Percentiles rank a stretch among this genome's conserved stretches.
Evolutionary conservation across 2,888 invertebrate species (phyloP).

Genomic region (Axea sp.): DNA sequence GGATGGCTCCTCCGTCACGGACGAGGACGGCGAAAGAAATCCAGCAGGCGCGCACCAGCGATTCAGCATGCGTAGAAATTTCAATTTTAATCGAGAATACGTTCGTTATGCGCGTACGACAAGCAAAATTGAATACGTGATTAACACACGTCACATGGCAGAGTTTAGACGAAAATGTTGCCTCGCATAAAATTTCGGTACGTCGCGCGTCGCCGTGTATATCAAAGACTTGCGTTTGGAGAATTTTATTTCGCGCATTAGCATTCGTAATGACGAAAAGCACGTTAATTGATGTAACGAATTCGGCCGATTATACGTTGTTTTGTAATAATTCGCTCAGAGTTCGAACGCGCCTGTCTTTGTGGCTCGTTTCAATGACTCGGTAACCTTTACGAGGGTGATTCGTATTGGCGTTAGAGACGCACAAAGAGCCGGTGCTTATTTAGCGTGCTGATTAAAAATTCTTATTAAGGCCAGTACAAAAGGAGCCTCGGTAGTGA

Average conservation of each 20-base stretch:
- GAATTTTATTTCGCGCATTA: too few relatives aligned
- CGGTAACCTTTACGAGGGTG: constrained; percentile 64
- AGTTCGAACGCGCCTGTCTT: too few relatives aligned
- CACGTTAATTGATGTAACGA: too few relatives aligned
- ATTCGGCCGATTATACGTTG: too few relatives aligned
- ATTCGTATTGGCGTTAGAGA: constrained; percentile 12
- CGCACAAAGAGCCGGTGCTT: constrained; percentile 65
- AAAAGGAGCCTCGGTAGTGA: constrained; percentile 64
- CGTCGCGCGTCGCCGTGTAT: too few relatives aligned
- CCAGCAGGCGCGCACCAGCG: constrained; percentile 30
- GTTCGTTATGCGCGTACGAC: constrained; percentile 40
- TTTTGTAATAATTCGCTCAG: too few relatives aligned
- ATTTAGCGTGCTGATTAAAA: constrained; percentile 76
- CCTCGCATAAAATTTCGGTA: too few relatives aligned
- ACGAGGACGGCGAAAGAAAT: constrained; percentile 39
- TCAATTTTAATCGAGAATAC: constrained; percentile 51
- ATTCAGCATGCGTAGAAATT: constrained; percentile 45
- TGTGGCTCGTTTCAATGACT: constrained; percentile 44
- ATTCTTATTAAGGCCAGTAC: constrained; percentile 75
- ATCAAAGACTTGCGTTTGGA: too few relatives aligned
- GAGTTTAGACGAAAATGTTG: too few relatives aligned
- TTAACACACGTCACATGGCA: constrained; percentile 37
- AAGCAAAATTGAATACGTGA: constrained; percentile 41
- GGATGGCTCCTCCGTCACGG: constrained; percentile 23
- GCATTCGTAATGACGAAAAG: too few relatives aligned